phyloP scores from a whole-genome alignment of 2,113 vertebrate genomes.

The Synodontis membranacea region DNA sequence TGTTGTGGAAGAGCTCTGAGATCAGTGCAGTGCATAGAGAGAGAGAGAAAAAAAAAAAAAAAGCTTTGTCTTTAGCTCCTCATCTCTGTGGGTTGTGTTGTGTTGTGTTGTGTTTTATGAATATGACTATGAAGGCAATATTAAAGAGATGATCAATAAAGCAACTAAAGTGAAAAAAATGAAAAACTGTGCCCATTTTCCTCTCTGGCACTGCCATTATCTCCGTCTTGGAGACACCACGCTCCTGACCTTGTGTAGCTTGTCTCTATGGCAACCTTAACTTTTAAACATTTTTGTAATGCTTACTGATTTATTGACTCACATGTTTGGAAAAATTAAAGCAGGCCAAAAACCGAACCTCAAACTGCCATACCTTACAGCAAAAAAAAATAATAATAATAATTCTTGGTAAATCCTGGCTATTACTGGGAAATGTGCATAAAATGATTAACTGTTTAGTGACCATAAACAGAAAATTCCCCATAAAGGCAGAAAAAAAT shows the following conservation, averaged over 20 bases:
- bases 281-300: slow-evolving; percentile 15
- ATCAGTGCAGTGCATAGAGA: neutral
- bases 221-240: neutral
- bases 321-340: neutral
- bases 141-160: neutral
- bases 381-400: too few species aligned
- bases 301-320: slow-evolving; percentile 30
- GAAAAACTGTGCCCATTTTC: neutral
- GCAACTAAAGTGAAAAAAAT: neutral
- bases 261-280: slow-evolving; percentile 36
- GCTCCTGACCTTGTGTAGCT: slow-evolving; percentile 9
- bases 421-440: neutral
- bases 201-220: neutral
- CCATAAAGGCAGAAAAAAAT: neutral
- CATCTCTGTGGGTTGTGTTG: neutral
- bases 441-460: neutral
- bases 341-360: neutral
- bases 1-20: neutral
- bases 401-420: neutral
- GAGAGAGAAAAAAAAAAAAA: too few species aligned
- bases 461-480: neutral
- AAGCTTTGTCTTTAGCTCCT: neutral
- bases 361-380: neutral
- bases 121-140: neutral
- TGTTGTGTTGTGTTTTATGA: neutral